These are phyloP conservation scores for Himalopsyche kuldschensis DNA, from an alignment of 2,888 invertebrate species.

Conservation along the genomic window DNA sequence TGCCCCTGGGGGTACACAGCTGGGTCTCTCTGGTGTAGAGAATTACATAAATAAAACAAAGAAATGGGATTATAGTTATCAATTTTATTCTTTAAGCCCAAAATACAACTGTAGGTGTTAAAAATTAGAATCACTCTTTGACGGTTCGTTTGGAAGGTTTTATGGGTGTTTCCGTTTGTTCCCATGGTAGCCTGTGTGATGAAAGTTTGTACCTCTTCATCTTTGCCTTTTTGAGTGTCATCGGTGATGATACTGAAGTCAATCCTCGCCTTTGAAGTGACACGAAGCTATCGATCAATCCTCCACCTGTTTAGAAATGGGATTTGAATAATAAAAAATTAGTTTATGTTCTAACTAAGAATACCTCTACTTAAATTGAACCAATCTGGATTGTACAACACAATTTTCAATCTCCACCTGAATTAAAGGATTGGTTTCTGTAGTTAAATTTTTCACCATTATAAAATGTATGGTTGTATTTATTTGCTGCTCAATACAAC, in stretches of 20 bases:
- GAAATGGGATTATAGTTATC: not conserved
- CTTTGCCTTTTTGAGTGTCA: slow-evolving; percentile 68
- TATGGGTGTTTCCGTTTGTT: slow-evolving; percentile 26
- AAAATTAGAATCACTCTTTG: not conserved
- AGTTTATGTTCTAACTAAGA: not conserved
- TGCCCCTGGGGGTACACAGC: too few species aligned
- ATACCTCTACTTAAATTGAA: too few species aligned
- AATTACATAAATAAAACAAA: not conserved
- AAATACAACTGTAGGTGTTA: not conserved
- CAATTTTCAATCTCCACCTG: too few species aligned
- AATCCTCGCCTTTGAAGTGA: slow-evolving; percentile 90
- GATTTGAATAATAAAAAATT: not conserved
- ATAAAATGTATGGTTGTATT: too few species aligned
- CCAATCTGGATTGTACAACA: too few species aligned
- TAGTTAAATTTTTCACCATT: too few species aligned
- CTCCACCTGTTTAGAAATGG: slow-evolving; percentile 57
- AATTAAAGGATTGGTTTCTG: too few species aligned
- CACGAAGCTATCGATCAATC: slow-evolving; percentile 82
- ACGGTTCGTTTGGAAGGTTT: slow-evolving; percentile 27
- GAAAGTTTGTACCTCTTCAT: slow-evolving; percentile 64
- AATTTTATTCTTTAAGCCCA: not conserved
- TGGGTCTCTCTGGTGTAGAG: too few species aligned
- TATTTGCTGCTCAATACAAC: too few species aligned
- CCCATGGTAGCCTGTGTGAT: slow-evolving; percentile 36
- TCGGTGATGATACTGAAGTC: slow-evolving; percentile 68